Evolutionary conservation across 2,888 invertebrate species (phyloP), one percentile per base, ranked within the genome.

Genomic region (Cristatella mucedo): DNA sequence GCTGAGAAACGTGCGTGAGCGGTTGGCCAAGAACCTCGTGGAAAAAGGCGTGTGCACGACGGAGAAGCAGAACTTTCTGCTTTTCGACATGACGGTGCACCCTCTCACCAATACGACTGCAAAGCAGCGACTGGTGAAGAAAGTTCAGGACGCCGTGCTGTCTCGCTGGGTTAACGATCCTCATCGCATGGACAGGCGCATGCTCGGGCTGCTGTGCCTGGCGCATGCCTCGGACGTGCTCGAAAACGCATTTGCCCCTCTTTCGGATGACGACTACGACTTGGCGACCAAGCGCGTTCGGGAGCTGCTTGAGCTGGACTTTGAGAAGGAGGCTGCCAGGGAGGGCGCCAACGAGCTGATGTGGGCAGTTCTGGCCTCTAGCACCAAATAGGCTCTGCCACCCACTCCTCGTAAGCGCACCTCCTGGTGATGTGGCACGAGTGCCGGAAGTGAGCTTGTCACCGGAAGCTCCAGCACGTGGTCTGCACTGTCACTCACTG

Each of bases 51-150:
- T 97, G 30, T 75, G 95, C 52, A 93, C 95, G 45, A 97, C 95
- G 44, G 95, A 97, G 68, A 97, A 95, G 71, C 95, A 97, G 70
- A 97, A 99, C 69, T 99, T 99, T 70, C 74, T 99, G 55, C 73
- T 99, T 42, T 99, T 99, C 67, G 97, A 99, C 71, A 99, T 99
- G 93, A 99, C 97, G 40, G 97, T 97, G 54, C 97, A 99, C 74
- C 97, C 97, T 29, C 73, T 99, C 46, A 87, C 84, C 48, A 93
- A 97, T 67, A 84, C 85, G 69, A 76, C 80, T 51, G 80, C 86
- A 40, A 99, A 99, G 73, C 82, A 82, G 58, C 81, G 89, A 56
- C 76, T 99, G 59, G 87, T 99, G 45, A 93, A 91, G 74, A 60
- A 53, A 43, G 89, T 97, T 41, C 95, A 99, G 72, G 95, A 97